Percentiles rank a stretch among this genome's conserved stretches.
These are phyloP conservation scores for Eupithecia insigniata DNA, from an alignment of 2,888 invertebrate genomes.

Conservation along the genomic window DNA sequence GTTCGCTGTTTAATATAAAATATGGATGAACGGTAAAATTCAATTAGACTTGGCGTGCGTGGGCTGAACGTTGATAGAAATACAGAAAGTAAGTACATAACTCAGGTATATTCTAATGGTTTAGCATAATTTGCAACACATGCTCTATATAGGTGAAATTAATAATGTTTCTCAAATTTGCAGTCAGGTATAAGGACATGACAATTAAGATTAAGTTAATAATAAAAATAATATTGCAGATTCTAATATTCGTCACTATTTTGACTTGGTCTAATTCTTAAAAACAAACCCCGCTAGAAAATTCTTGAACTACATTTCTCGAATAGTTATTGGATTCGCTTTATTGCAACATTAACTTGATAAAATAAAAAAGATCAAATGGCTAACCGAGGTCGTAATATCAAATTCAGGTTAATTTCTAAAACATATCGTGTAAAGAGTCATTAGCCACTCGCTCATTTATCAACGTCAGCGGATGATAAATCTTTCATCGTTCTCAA, in stretches of 20 bases:
- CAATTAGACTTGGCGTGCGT: conserved; percentile 31
- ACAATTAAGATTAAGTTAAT: neutral
- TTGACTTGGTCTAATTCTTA: neutral
- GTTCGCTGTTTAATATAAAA: conserved; percentile 32
- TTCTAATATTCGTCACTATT: no score
- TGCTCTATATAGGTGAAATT: neutral
- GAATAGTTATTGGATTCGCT: neutral
- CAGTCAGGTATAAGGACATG: neutral
- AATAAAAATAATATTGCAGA: neutral
- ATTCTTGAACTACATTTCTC: neutral
- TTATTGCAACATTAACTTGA: neutral
- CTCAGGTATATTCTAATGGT: neutral
- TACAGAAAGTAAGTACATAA: neutral
- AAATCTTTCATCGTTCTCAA: conserved; percentile 48
- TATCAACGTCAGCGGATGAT: conserved; percentile 53
- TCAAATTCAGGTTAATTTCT: conserved; percentile 26
- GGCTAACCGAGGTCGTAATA: neutral
- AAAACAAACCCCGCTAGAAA: neutral
- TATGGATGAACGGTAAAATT: conserved; percentile 36
- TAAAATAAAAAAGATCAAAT: neutral
- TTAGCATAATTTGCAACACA: neutral
- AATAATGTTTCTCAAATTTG: neutral
- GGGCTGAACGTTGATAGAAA: conserved; percentile 26
- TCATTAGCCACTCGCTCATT: conserved; percentile 43
- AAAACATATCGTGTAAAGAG: conserved; percentile 27